A percentile compares a stretch with the other conserved stretches of the same genome.
Conservation (phyloP, 2,113 vertebrate species). For the Blennius ocellaris region DNA sequence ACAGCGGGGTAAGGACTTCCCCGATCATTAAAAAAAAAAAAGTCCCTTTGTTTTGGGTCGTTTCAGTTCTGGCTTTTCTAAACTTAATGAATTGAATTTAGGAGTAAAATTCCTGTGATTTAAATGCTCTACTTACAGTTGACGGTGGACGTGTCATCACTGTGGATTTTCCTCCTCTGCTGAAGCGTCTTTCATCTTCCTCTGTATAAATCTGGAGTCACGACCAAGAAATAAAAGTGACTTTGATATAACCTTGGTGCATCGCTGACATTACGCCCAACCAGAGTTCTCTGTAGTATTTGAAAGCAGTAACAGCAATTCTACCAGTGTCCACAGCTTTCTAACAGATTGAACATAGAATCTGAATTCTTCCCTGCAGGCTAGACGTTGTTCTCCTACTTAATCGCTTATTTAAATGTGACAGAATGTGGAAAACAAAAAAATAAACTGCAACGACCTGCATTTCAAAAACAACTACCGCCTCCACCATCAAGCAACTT, state of each 20-base stretch:
- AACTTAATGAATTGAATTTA: not conserved
- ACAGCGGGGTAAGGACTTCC: conserved; percentile 6
- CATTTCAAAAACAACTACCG: too few relatives aligned
- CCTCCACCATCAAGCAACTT: too few relatives aligned
- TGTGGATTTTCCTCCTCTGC: not conserved
- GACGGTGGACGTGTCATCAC: not conserved
- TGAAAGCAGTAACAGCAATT: not conserved
- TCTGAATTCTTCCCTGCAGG: not conserved
- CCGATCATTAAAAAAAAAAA: conserved; percentile 50
- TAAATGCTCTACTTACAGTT: conserved; percentile 5
- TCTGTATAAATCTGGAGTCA: not conserved
- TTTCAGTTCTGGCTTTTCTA: conserved; percentile 11
- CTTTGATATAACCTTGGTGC: conserved; percentile 13
- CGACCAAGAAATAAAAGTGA: conserved; percentile 8
- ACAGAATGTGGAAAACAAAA: not conserved
- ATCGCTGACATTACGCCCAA: not conserved
- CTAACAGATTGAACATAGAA: not conserved
- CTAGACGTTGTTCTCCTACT: not conserved
- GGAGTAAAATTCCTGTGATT: not conserved
- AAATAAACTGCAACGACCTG: not conserved
- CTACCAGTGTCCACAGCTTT: not conserved
- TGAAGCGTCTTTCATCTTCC: not conserved
- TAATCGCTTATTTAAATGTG: not conserved
- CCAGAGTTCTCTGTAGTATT: not conserved
- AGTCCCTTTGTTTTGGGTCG: conserved; percentile 28